Base-by-base conservation (phyloP, 1,140 invertebrate genomes). In the Zaprionus nigranus region DNA sequence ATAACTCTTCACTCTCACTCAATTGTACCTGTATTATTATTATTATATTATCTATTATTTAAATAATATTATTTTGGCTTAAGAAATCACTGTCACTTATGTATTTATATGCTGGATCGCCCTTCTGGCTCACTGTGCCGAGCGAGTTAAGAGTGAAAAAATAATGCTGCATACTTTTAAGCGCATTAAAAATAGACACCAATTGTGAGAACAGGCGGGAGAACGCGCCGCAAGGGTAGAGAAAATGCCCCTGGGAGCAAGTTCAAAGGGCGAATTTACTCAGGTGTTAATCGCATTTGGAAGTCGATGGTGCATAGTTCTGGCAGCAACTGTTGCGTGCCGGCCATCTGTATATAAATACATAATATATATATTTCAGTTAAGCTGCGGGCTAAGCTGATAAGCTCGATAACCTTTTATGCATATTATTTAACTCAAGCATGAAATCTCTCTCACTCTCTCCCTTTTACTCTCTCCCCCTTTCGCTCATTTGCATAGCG, bases 161-260 rank as follows among this genome's bases (percentile, higher is more conserved):
- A 58, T 60, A 24, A 38, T 66, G 56, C 74, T 71, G 78, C 85
- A 84, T 75, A 83, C 70, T 76, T 66, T 90, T 90, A 84, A 88
- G 84, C 84, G 85, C 85, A 88, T 88, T 88, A 84, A 79, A 77
- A 76, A 81, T 90, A 57, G 85, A 81, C 69, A 75, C 68, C 75
- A 65, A 58, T 46, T 68, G 46, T 17, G 56, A 11, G 36, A 22
- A 34, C 11, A 30, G 59, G 30, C 3, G 13, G n/a, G 15, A 20
- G 30, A 58, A 17, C 57, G 28, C 28, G n/a, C 49, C 26, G 43
- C 38, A 59, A 58, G 43, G 54, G 24, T 36, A 49, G 56, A 28
- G 34, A 2, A 64, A 65, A 58, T 58, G 43, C 49, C 46, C 28
- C 40, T 22, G 3, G 20, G 12, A 9, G 49, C 46, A 24, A 62